Base-by-base conservation (phyloP, 2,888 invertebrate genomes). In the Pandemis cinnamomeana region DNA sequence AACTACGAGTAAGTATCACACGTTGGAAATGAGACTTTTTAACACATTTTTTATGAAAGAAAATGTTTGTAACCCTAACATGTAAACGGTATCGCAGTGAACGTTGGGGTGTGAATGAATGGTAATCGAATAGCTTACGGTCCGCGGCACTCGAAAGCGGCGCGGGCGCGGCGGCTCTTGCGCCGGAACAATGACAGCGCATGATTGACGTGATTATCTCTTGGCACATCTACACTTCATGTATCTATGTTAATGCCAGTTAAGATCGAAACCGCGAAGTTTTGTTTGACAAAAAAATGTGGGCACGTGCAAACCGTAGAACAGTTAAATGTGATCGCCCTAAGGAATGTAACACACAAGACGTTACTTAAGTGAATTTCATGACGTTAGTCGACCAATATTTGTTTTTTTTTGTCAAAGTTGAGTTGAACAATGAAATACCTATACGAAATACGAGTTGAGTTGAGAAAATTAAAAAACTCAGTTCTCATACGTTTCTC, bases 101-200 rank as follows among this genome's bases (percentile, higher is more conserved):
- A 69, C 69, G 61, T 36, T 85, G 81, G 81, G 80, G 80, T 85
- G 82, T 81, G 84, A 85, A 84, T 79, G 81, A 83, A 85, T 83
- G 83, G 81, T 89, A 88, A 90, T 91, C 87, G 85, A 89, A 91
- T 90, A 83, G 87, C 83, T 82, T 83, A 86, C 86, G 82, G 84
- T 81, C 84, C 83, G 78, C 76, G 79, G 83, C 87, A 83, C 86
- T 86, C 77, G 83, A 85, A 82, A 85, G 79, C 75, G 80, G 79
- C 81, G 82, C 77, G 78, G 80, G 78, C 80, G 79, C 76, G 62
- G 44, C 60, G 67, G 15, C 67, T 58, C 11, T 61, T 15, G 42
- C 46, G 63, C 63, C 53, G 67, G 15, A 41, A 71, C 71, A 71
- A 62, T 71, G 61, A 70, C 60, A 60, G 46, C 64, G 36, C 46